Conservation (phyloP, 1,140 invertebrate genomes). For the Theocolax elegans region DNA sequence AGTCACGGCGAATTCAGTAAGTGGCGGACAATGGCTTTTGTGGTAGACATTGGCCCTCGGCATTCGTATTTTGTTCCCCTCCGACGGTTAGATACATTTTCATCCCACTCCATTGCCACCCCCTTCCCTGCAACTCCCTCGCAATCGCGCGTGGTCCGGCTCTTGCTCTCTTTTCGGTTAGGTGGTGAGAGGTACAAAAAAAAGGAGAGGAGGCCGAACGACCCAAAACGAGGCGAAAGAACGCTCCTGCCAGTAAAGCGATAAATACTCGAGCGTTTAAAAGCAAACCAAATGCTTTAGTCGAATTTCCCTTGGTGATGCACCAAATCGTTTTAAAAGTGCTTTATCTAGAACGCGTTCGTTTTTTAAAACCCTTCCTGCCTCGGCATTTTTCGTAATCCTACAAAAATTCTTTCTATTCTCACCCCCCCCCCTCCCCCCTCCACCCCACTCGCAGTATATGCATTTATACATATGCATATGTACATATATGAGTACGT, state of each 20-base stretch:
- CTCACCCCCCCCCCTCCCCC: no score
- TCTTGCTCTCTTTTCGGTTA: slow-evolving; percentile 28
- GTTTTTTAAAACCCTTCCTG: slow-evolving; percentile 20
- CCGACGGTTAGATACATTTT: slow-evolving; percentile 56
- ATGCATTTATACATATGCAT: no score
- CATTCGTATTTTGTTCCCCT: slow-evolving; percentile 58
- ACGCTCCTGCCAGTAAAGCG: slow-evolving; percentile 27
- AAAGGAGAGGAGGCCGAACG: no score
- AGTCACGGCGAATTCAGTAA: slow-evolving; percentile 63
- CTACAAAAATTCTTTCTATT: neutral
- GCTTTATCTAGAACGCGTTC: slow-evolving; percentile 25
- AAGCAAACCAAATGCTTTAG: slow-evolving; percentile 42
- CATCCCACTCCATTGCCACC: slow-evolving; percentile 48
- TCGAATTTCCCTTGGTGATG: slow-evolving; percentile 37
- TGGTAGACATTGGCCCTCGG: slow-evolving; percentile 61
- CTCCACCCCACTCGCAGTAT: no score
- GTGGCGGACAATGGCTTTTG: slow-evolving; percentile 67
- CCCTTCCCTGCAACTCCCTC: neutral
- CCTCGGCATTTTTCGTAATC: neutral
- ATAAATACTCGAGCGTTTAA: slow-evolving; percentile 42
- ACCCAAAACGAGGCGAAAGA: slow-evolving; percentile 24
- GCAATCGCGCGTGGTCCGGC: neutral
- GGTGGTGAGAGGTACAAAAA: slow-evolving; percentile 6
- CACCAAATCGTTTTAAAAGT: slow-evolving; percentile 43
- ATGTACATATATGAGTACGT: no score